Percentiles rank a stretch among this genome's conserved stretches.
Evolutionary conservation across 2,797 vertebrate genomes (phyloP).

Genomic region (Sebastes minor): DNA sequence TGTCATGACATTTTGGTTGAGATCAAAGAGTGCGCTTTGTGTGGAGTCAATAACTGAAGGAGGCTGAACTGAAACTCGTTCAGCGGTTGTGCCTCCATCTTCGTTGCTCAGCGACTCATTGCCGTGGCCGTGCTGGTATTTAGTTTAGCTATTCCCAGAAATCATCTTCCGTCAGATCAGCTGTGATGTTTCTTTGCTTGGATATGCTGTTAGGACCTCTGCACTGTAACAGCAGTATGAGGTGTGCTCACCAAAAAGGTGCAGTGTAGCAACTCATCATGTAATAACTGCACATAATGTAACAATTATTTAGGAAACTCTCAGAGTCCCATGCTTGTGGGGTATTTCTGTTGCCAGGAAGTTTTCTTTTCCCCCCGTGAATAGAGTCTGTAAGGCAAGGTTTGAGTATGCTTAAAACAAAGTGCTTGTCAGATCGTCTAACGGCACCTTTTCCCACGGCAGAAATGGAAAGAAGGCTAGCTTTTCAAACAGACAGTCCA

Average conservation of each 20-base stretch:
- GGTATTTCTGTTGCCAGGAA: background rate
- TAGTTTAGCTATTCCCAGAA: background rate
- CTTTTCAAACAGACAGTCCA: background rate
- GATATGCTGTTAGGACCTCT: background rate
- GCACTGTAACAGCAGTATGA: background rate
- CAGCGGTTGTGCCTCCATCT: background rate
- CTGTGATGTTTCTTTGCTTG: background rate
- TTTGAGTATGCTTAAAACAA: background rate
- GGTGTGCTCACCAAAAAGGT: background rate
- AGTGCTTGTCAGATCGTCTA: background rate
- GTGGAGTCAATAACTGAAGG: slow-evolving; percentile 3
- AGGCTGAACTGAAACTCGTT: background rate
- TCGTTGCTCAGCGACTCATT: too few relatives aligned
- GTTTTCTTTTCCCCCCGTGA: background rate
- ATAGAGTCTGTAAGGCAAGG: too few relatives aligned
- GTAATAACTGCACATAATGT: too few relatives aligned
- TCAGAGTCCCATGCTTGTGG: background rate
- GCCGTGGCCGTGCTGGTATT: background rate
- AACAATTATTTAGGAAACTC: background rate
- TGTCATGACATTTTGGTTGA: slow-evolving; percentile 54
- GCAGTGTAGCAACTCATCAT: too few relatives aligned
- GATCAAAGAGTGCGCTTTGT: slow-evolving; percentile 31
- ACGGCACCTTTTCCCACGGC: background rate
- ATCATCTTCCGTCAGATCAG: background rate
- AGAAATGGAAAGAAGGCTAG: too few relatives aligned